These are phyloP conservation scores for Cantharis flavilabris DNA, from an alignment of 2,888 invertebrate species.

Conservation along the genomic window DNA sequence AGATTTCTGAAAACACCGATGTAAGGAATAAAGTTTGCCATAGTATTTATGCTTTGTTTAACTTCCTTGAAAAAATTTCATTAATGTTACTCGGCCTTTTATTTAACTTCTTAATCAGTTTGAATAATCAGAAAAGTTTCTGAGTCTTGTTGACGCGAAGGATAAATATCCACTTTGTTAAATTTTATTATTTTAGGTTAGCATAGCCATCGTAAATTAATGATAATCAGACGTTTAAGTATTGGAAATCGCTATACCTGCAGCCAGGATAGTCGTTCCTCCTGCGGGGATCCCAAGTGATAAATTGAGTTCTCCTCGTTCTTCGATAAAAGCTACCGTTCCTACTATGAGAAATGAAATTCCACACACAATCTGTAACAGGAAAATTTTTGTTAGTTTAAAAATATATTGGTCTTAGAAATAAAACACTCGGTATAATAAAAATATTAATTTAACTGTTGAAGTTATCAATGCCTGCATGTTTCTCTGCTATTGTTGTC, in stretches of 20 bases:
- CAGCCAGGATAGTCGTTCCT: slow-evolving; percentile 62
- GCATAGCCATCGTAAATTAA: background rate
- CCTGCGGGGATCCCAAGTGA: slow-evolving; percentile 67
- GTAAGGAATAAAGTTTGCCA: background rate
- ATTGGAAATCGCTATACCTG: slow-evolving; percentile 54
- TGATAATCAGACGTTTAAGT: background rate
- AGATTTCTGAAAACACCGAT: background rate
- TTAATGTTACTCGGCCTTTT: background rate
- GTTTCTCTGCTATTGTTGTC: background rate
- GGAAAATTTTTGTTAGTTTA: slow-evolving; percentile 5
- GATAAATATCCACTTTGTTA: background rate
- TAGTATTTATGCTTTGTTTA: background rate
- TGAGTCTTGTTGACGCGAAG: background rate
- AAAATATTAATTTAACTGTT: background rate
- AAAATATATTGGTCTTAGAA: no score
- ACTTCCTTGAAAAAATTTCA: background rate
- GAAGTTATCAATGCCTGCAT: background rate
- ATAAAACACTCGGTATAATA: background rate
- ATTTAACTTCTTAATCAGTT: background rate
- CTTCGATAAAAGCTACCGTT: slow-evolving; percentile 66
- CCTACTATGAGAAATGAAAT: slow-evolving; percentile 68
- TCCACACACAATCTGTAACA: slow-evolving; percentile 64
- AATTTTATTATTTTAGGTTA: background rate
- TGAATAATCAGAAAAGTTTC: background rate
- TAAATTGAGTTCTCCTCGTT: slow-evolving; percentile 65